Conservation (phyloP, 2,113 vertebrate species). For the Aviceda subcristata region DNA sequence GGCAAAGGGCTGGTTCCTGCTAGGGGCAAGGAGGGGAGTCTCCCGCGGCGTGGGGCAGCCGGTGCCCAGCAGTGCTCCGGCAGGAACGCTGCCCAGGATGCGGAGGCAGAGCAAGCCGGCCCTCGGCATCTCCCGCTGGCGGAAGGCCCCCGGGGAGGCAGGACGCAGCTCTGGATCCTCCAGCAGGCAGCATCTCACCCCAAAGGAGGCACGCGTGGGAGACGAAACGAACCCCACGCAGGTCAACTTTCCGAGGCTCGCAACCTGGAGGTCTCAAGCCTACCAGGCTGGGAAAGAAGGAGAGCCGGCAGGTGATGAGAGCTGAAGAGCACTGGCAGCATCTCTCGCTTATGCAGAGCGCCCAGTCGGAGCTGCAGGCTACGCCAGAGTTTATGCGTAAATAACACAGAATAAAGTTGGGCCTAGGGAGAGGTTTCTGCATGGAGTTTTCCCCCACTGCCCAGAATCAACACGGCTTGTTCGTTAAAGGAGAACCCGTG, state of each 20-base stretch:
- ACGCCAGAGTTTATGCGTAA: neutral
- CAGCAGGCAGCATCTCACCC: neutral
- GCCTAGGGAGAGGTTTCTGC: constrained; percentile 5
- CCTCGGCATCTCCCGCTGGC: neutral
- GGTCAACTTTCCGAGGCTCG: neutral
- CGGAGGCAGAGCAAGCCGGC: neutral
- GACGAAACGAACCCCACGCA: neutral
- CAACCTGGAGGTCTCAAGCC: neutral
- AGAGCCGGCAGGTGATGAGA: neutral
- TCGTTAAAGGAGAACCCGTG: fast-evolving
- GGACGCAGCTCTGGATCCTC: neutral
- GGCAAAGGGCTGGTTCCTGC: neutral
- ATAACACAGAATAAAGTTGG: neutral
- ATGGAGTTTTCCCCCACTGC: neutral
- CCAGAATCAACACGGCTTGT: neutral
- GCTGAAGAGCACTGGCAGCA: neutral
- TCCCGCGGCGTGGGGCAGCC: no score
- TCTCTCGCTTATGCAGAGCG: neutral
- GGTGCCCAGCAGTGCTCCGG: neutral
- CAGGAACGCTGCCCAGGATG: neutral
- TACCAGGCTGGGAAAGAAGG: neutral
- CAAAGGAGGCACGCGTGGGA: neutral
- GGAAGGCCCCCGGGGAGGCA: neutral
- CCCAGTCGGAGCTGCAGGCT: neutral
- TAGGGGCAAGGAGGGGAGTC: neutral